phyloP scores from a whole-genome alignment of 2,113 vertebrate species.

The Phocoena sinus region DNA sequence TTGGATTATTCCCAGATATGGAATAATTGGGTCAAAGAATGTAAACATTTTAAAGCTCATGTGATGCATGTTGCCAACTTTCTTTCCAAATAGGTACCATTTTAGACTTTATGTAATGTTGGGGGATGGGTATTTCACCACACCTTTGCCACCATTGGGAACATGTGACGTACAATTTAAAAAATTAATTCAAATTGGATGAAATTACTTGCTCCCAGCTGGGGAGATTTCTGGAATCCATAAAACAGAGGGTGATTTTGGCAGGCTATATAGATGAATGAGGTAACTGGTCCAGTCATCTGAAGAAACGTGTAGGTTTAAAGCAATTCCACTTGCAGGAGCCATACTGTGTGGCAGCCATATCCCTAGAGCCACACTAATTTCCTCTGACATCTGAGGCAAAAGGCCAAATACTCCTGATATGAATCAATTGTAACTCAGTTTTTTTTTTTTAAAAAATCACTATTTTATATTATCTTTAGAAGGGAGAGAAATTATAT shows the following conservation, averaged over 20 bases:
- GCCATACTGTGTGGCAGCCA: background rate
- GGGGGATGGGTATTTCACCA: background rate
- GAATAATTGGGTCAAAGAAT: slow-evolving; percentile 33
- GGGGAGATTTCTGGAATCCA: slow-evolving; percentile 19
- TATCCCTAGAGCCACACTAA: background rate
- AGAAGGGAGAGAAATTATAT: background rate
- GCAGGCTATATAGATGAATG: background rate
- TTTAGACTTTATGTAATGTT: background rate
- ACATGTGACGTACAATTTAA: slow-evolving; percentile 23
- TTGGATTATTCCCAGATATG: background rate
- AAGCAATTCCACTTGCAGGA: background rate
- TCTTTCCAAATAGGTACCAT: background rate
- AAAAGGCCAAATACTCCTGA: background rate
- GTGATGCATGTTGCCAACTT: background rate
- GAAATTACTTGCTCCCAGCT: slow-evolving; percentile 30
- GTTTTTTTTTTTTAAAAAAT: background rate
- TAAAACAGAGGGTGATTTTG: slow-evolving; percentile 31
- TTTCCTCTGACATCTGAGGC: slow-evolving; percentile 10
- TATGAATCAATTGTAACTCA: background rate
- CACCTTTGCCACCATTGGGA: background rate
- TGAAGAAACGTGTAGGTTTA: slow-evolving; percentile 6
- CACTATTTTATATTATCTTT: slow-evolving; percentile 9
- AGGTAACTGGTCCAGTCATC: slow-evolving; percentile 28
- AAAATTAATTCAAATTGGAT: slow-evolving; percentile 51
- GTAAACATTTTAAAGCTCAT: slow-evolving; percentile 21